Base-by-base conservation (phyloP, 1,140 invertebrate genomes). In the Dryas iulia region DNA sequence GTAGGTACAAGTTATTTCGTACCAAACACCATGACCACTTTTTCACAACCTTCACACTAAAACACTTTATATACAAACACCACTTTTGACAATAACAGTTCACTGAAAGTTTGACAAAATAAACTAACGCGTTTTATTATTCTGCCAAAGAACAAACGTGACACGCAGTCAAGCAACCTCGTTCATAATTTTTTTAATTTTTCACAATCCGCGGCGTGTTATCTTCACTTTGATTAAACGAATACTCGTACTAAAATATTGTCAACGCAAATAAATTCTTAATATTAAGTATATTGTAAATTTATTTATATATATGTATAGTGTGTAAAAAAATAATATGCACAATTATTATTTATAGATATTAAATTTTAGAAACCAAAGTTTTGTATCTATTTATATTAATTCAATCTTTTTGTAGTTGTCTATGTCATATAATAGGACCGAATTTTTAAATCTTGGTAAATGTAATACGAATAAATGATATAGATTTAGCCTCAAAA, bases 81-180 rank as follows among this genome's bases (percentile, higher is more conserved):
- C 76, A 76, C 81, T 74, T 66, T 68, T 76, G 69, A 74, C 66
- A 77, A 71, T 75, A 81, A 73, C 68, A 77, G 73, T 75, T 68
- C 72, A 77, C 74, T 69, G 74, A 76, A 69, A 76, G 72, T 78
- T 81, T 80, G 72, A 75, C 74, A 85, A 89, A 87, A 78, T 81
- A 83, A 86, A 85, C 73, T 76, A 82, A 79, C 80, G 81, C 80
- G 84, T 84, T 83, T 81, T 85, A 86, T 84, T 87, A 84, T 89
- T 84, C 75, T 82, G 71, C 79, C 80, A 82, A 79, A 82, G 82
- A 82, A 84, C 79, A 84, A 91, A 91, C 89, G 87, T 91, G 89
- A 91, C 89, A 91, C 89, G 89, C 89, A 91, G 89, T 89, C 89
- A 91, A 84, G 82, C 89, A 88, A 89, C 79, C 82, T 86, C 78